phyloP scores from a whole-genome alignment of 2,113 vertebrate species.

The Numenius arquata region DNA sequence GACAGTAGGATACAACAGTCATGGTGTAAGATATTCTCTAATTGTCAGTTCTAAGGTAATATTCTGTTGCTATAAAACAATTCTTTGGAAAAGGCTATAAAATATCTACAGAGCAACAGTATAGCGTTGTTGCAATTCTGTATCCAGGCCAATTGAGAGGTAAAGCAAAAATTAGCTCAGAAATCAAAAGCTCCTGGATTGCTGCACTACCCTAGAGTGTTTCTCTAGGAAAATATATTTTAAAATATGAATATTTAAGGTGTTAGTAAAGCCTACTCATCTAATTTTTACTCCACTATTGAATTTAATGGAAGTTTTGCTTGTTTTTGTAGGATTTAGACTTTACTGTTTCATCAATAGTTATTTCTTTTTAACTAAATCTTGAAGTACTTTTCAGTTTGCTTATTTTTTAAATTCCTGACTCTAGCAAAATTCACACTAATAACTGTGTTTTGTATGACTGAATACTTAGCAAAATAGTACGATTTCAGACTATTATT shows the following conservation, averaged over 20 bases:
- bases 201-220: not conserved
- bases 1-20: not conserved
- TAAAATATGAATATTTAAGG: not conserved
- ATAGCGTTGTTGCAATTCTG: not conserved
- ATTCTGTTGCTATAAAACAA: not conserved
- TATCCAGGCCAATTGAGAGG: not conserved
- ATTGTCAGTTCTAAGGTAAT: not conserved
- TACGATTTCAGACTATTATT: not conserved
- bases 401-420: not conserved
- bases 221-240: not conserved
- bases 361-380: not conserved
- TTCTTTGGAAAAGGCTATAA: not conserved
- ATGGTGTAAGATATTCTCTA: not conserved
- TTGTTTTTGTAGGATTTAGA: not conserved
- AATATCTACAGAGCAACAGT: not conserved
- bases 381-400: not conserved
- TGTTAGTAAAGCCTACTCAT: not conserved
- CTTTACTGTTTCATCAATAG: not conserved
- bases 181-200: not conserved
- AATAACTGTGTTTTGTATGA: not conserved
- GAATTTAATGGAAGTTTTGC: not conserved
- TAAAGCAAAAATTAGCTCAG: not conserved
- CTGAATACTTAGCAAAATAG: not conserved
- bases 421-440: not conserved
- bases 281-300: not conserved